Conservation (phyloP, 2,797 vertebrate species). For the Pseudomugil tenellus region DNA sequence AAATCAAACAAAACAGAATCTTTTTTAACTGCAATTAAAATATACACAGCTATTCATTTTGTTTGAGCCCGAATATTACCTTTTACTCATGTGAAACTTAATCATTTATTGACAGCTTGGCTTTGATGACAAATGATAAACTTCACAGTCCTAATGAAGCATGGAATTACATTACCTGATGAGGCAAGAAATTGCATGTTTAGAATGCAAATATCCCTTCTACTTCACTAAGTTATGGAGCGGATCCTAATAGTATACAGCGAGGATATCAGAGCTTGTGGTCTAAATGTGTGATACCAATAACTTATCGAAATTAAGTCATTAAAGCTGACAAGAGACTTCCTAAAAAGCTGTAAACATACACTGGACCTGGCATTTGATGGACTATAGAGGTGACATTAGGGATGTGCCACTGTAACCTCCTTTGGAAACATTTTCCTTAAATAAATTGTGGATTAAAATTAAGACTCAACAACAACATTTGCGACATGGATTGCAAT, state of each 20-base stretch:
- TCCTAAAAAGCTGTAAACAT: constrained; percentile 36
- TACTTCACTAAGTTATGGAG: constrained; percentile 70
- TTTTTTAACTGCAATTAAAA: constrained; percentile 73
- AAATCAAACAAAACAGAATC: constrained; percentile 65
- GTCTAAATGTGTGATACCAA: constrained; percentile 66
- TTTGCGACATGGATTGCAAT: background rate
- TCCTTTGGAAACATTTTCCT: background rate
- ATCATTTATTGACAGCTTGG: constrained; percentile 86
- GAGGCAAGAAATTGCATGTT: constrained; percentile 85
- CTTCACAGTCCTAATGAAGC: constrained; percentile 86
- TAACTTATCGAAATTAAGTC: constrained; percentile 51
- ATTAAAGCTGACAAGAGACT: constrained; percentile 53
- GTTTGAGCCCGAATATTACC: constrained; percentile 77
- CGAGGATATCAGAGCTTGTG: constrained; percentile 74
- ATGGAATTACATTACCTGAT: constrained; percentile 88
- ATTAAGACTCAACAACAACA: background rate
- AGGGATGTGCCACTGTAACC: constrained; percentile 18
- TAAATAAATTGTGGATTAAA: too few relatives aligned
- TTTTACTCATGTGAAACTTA: constrained; percentile 82
- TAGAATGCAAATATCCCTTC: constrained; percentile 81
- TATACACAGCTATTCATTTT: constrained; percentile 68
- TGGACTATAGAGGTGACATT: constrained; percentile 26
- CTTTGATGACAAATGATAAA: constrained; percentile 89
- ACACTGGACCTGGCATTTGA: constrained; percentile 47
- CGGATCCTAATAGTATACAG: constrained; percentile 74